Evolutionary conservation across 2,797 vertebrate genomes (phyloP), one percentile per base, ranked within the genome.

Genomic region (Dallia pectoralis): DNA sequence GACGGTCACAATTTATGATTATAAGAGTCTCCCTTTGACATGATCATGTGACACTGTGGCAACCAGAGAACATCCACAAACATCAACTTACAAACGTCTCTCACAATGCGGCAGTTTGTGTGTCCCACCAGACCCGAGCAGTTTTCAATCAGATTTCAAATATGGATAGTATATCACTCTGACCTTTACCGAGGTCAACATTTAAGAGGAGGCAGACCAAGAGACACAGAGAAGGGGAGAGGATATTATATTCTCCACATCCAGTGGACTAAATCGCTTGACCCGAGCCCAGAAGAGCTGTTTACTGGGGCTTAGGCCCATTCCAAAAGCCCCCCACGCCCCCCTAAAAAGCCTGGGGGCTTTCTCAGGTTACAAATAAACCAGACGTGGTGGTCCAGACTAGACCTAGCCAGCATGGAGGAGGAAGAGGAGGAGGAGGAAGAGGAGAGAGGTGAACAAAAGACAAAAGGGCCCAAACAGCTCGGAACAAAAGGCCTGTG

Each of bases 391-490:
- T 84, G 87, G 83, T 88, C 81, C 78, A 63, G 80, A 77, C 61
- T 66, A 25, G 53, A 59, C 53, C 9, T 11, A 27, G 36, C 56
- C 47, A 72, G 27, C 49, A 36, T 27, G 51, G 77, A 75, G 77
- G 70, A 70, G 69, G 76, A 49, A 48, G 77, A 44, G 80, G 80
- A 75, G 79, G 72, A 66, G 75, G 77, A 81, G 72, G 77, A 61
- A 47, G 74, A 74, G 62, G 72, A 74, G 33, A 36, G 79, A 30
- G 81, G 79, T 75, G 79, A 73, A 70, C 74, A 77, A 79, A 75
- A 40, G 69, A 88, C 79, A 88, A 88, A 59, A 86, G 79, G 71
- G 71, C 48, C 77, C 83, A 86, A 86, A 86, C 81, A 87, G 80
- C 69, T 73, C 56, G 1, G 33, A 73, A 84, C 79, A 87, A 80